phyloP scores from a whole-genome alignment of 2,888 invertebrate genomes.

The Clistopyga incitator region DNA sequence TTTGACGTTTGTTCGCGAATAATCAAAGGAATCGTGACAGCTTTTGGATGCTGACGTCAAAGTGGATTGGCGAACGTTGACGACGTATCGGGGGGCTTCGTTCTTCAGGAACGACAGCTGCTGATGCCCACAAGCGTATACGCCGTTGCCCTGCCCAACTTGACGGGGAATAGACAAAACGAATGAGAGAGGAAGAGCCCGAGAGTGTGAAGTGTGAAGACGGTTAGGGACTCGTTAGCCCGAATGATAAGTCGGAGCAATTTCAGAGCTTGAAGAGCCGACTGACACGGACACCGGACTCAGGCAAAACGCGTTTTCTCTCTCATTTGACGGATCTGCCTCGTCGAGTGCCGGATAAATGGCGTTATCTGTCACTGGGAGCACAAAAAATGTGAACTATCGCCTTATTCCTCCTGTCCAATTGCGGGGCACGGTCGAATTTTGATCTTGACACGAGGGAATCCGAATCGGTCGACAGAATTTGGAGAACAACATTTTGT shows the following conservation, averaged over 20 bases:
- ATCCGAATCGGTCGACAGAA: not conserved
- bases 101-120: conserved; percentile 21
- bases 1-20: not conserved
- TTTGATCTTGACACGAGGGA: not conserved
- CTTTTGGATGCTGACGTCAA: not conserved
- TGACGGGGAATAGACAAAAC: conserved; percentile 62
- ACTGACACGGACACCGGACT: conserved; percentile 68
- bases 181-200: conserved; percentile 65
- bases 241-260: conserved; percentile 83
- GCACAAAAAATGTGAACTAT: not conserved
- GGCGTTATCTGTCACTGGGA: not conserved
- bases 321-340: conserved; percentile 18
- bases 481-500: too few relatives aligned
- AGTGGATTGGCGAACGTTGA: not conserved
- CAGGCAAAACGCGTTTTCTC: conserved; percentile 18
- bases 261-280: conserved; percentile 79
- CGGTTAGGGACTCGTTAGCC: conserved; percentile 82
- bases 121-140: conserved; percentile 45
- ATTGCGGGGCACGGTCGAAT: not conserved
- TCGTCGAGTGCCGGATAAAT: not conserved
- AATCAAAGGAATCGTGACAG: not conserved
- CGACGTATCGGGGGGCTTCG: conserved; percentile 41
- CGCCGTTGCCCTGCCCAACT: conserved; percentile 59
- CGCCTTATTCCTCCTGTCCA: not conserved
- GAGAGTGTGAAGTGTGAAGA: conserved; percentile 78